These are phyloP conservation scores for Dicentrarchus labrax DNA, from an alignment of 2,113 vertebrate species.

Conservation along the genomic window DNA sequence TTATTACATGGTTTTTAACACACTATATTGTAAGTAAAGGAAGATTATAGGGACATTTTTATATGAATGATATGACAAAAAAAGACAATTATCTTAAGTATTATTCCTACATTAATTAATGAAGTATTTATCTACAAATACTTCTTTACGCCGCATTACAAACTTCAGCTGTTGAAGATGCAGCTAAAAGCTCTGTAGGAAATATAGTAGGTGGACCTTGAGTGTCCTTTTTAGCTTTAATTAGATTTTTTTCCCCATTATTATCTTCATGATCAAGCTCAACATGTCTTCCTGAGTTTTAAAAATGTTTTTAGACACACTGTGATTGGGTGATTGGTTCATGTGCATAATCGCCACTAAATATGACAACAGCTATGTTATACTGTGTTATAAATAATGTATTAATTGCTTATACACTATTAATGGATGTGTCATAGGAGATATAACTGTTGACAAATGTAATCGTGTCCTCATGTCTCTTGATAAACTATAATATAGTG, in stretches of 20 bases:
- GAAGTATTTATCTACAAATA: too few relatives aligned
- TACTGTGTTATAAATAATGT: not conserved
- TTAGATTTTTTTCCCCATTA: not conserved
- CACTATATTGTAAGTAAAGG: not conserved
- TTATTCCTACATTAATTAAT: not conserved
- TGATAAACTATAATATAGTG: not conserved
- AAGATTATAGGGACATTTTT: not conserved
- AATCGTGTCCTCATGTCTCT: not conserved
- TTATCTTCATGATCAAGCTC: too few relatives aligned
- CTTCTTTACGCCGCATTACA: not conserved
- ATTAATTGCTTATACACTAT: not conserved
- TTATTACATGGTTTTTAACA: not conserved
- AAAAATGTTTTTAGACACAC: not conserved
- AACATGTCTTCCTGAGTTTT: too few relatives aligned
- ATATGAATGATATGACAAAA: too few relatives aligned
- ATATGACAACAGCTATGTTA: not conserved
- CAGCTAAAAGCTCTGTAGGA: not conserved
- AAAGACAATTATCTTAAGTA: not conserved
- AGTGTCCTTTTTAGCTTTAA: not conserved
- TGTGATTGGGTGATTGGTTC: not conserved
- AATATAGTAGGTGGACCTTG: not conserved
- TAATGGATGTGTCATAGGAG: too few relatives aligned
- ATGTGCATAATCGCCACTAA: not conserved
- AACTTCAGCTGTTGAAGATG: not conserved
- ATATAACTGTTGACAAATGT: not conserved